Base-by-base conservation (phyloP, 2,888 invertebrate species). In the Mylabris sibirica region DNA sequence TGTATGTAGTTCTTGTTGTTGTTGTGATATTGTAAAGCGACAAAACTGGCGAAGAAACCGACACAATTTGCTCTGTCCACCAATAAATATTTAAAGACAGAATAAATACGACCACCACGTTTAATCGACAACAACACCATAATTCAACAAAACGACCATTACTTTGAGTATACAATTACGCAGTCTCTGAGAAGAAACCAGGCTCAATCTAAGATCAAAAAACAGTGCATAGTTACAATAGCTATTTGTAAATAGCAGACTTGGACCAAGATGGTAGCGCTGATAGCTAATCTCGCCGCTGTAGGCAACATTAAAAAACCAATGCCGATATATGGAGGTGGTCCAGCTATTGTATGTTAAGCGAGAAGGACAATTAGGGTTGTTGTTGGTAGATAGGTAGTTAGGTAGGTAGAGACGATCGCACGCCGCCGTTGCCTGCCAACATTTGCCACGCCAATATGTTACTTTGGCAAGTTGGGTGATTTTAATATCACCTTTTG, bases 191-290 rank as follows among this genome's bases (percentile, higher is more conserved):
- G n/a, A 77, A 75, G 76, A 78, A 78, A 76, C 71, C 71, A 70
- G 69, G 72, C 35, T 59, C 67, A 74, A 63, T 71, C 60, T 74
- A 66, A 77, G 78, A 79, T 78, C 76, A 74, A 73, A 74, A 44
- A 72, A 74, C 67, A 73, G 64, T 64, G 69, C 67, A 66, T 66
- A 72, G 74, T 75, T 78, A 82, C 82, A 82, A 82, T 82, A 80
- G 81, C 81, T 83, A 83, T 83, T 83, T 83, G 83, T 83, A 83
- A 82, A 83, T 83, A 79, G 82, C 79, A 64, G 77, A 77, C 76
- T n/a, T 75, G 79, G 79, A 74, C 79, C 77, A 79, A 81, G 83
- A 83, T 83, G 78, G 80, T 77, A 80, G 76, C 77, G 77, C 72
- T 76, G 83, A 83, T 83, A 83, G 76, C 77, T 81, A 81, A 82